Evolutionary conservation across 2,888 invertebrate genomes (phyloP).

Genomic region (Gymnocheta viridis): DNA sequence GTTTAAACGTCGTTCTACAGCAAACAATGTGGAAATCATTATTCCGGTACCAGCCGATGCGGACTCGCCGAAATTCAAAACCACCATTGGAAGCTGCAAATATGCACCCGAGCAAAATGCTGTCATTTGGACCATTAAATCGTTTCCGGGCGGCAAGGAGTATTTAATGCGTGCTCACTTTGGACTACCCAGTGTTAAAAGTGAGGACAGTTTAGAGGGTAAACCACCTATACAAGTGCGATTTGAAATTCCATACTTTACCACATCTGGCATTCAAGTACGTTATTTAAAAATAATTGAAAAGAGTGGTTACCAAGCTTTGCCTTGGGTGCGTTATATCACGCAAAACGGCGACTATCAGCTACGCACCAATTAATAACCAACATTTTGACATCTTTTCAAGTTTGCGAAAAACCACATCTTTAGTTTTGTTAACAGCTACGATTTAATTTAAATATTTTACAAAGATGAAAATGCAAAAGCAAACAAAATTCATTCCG

Average conservation of each 20-base stretch:
- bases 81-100: conserved; percentile 97
- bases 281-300: conserved; percentile 90
- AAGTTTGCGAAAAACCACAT: conserved; percentile 2
- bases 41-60: conserved; percentile 98
- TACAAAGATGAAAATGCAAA: not conserved
- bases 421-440: conserved; percentile 11
- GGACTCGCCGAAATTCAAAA: conserved; percentile 99
- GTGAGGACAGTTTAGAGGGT: conserved; percentile 94
- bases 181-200: conserved; percentile 96
- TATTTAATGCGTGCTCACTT: conserved; percentile 99
- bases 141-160: conserved; percentile 98
- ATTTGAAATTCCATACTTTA: conserved; percentile 99
- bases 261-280: conserved; percentile 99
- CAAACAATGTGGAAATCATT: conserved; percentile 99
- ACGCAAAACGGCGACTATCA: conserved; percentile 99
- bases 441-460: conserved; percentile 42
- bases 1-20: conserved; percentile 98
- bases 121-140: conserved; percentile 98
- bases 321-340: conserved; percentile 99
- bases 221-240: conserved; percentile 99
- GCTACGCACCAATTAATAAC: conserved; percentile 91
- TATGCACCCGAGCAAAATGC: conserved; percentile 98
- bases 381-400: not conserved
- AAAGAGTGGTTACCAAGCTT: conserved; percentile 98
- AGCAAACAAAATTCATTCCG: conserved; percentile 56